These are phyloP conservation scores for Rhagoletis zephyria DNA, from an alignment of 1,140 invertebrate species.

Conservation along the genomic window DNA sequence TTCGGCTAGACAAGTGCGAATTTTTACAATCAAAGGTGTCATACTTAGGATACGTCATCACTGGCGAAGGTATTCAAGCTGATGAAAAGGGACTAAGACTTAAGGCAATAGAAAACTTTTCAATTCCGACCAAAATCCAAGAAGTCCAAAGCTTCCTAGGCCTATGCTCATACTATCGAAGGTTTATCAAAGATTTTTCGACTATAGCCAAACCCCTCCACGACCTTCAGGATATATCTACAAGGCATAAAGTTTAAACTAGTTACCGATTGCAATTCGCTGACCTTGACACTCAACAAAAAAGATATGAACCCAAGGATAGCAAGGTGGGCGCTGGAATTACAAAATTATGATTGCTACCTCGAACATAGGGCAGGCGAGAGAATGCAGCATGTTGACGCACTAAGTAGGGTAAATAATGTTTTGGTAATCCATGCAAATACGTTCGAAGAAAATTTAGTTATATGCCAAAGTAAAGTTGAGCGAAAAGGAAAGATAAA, in stretches of 20 bases:
- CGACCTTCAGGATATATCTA: constrained; percentile 74
- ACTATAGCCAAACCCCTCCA: no score
- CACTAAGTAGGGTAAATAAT: constrained; percentile 59
- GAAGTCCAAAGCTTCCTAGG: constrained; percentile 61
- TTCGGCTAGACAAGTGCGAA: constrained; percentile 71
- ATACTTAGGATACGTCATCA: constrained; percentile 67
- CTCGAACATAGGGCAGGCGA: constrained; percentile 58
- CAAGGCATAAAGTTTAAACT: constrained; percentile 74
- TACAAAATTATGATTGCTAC: constrained; percentile 56
- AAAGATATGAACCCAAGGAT: constrained; percentile 68
- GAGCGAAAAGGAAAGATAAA: no score
- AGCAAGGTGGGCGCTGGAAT: constrained; percentile 66
- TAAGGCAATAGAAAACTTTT: constrained; percentile 58
- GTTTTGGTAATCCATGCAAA: constrained; percentile 55
- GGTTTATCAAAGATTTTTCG: no score
- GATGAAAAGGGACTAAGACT: constrained; percentile 59
- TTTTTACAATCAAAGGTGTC: constrained; percentile 64
- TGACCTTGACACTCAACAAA: constrained; percentile 71
- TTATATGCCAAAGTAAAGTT: constrained; percentile 54
- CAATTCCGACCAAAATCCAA: constrained; percentile 59
- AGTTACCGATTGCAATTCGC: constrained; percentile 70
- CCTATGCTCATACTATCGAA: constrained; percentile 59
- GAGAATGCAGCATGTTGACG: constrained; percentile 68
- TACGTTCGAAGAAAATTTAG: constrained; percentile 56
- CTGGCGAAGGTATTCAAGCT: constrained; percentile 58